Conservation (phyloP, 2,888 invertebrate species). For the Pimpla rufipes region DNA sequence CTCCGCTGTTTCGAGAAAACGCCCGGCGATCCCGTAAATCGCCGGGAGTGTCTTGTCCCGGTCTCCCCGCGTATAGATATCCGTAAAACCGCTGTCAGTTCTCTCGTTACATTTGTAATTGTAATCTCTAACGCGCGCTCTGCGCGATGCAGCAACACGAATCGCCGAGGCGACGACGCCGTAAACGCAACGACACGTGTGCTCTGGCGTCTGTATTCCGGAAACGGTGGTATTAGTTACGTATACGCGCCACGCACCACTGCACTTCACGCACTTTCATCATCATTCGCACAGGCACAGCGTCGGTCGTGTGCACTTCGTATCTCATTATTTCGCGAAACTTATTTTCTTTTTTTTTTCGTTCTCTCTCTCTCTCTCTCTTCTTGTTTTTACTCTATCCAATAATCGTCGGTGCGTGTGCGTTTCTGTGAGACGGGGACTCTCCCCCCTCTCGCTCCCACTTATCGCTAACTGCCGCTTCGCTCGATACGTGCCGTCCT, state of each 20-base stretch:
- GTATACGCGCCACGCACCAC: constrained; percentile 27
- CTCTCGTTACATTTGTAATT: constrained; percentile 74
- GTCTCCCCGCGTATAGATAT: constrained; percentile 25
- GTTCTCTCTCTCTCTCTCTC: constrained; percentile 2
- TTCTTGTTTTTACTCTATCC: constrained; percentile 58
- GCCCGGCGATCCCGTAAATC: constrained; percentile 9
- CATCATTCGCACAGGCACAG: not conserved
- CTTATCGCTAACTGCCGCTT: constrained; percentile 18
- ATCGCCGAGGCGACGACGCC: constrained; percentile 26
- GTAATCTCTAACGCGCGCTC: constrained; percentile 66
- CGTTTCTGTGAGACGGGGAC: constrained; percentile 11
- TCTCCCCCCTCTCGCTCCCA: constrained; percentile 13
- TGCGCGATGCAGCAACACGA: constrained; percentile 13
- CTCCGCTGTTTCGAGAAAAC: not conserved
- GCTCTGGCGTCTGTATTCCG: not conserved
- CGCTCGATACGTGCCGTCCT: constrained; percentile 26
- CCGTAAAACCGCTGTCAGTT: constrained; percentile 66
- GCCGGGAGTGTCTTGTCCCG: constrained; percentile 49
- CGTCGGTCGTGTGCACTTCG: not conserved
- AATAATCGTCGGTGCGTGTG: constrained; percentile 70
- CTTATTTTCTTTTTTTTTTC: constrained; percentile 55
- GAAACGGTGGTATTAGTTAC: constrained; percentile 14
- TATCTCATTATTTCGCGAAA: constrained; percentile 24
- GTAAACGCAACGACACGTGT: constrained; percentile 30
- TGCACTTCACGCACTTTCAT: constrained; percentile 45